Evolutionary conservation across 2,888 invertebrate genomes (phyloP), one percentile per base, ranked within the genome.

Genomic region (Hypsopygia costalis): DNA sequence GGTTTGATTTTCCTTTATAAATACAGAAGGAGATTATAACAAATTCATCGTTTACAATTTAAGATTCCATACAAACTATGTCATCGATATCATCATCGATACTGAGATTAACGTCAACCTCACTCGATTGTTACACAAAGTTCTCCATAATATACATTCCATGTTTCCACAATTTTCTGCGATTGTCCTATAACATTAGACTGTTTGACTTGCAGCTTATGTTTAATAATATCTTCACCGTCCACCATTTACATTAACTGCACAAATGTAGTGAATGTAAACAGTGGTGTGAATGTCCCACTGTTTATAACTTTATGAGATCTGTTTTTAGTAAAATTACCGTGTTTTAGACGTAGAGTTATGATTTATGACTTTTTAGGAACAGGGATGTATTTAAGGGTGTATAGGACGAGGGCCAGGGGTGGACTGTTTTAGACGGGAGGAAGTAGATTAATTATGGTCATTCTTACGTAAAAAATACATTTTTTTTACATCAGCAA

Each of bases 181-280:
- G 52, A 52, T 50, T 56, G 53, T 55, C 47, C 54, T 57, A 50
- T 58, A 65, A 67, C 58, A 58, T 63, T 65, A 62, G 66, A 58
- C 58, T 56, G 52, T 68, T 66, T 69, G 64, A 58, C 52, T 58
- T 53, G 34, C 58, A 59, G 55, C 43, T 57, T 46, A 40, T 67
- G 69, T 70, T 70, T 70, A 66, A 69, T 70, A 70, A 70, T 62
- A 70, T 53, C 42, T 30, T 6, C 10, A 37, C 21, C 30, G 11
- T 16, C 12, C 11, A 20, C 36, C 28, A 27, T 33, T 21, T 12
- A 38, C 38, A 12, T 22, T 38, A 39, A 9, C 16, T 10, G 33
- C 27, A 33, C 16, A 33, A 39, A 28, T 33, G 33, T 16, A 16
- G 16, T 27, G 11, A 25, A 6, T 37, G 37, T 33, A 39, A 39